Evolutionary conservation across 1,140 invertebrate genomes (phyloP).

Genomic region (Apis mellifera): DNA sequence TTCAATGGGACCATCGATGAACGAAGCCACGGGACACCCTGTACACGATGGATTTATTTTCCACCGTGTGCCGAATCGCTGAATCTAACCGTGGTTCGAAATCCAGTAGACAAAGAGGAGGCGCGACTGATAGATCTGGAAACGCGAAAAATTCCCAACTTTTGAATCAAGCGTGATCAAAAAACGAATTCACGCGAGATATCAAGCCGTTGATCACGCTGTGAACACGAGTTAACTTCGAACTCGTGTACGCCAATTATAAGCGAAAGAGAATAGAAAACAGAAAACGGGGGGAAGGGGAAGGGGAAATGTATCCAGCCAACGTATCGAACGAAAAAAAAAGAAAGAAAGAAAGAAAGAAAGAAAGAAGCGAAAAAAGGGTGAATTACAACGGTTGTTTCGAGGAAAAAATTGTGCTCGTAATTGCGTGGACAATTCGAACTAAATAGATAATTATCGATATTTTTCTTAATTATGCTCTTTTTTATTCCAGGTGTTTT

Average conservation of each 20-base stretch:
- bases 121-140: background rate
- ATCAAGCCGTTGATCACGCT: background rate
- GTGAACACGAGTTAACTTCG: background rate
- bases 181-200: slow-evolving; percentile 10
- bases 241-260: background rate
- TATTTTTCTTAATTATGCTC: background rate
- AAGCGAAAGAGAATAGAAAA: background rate
- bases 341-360: background rate
- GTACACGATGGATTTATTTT: background rate
- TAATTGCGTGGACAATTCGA: no score
- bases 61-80: background rate
- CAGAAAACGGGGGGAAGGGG: background rate
- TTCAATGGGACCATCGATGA: background rate
- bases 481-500: background rate
- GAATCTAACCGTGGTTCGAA: background rate
- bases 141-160: background rate
- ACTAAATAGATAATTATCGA: background rate
- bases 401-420: background rate
- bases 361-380: no score
- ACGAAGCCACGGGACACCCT: background rate
- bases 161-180: background rate
- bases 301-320: background rate
- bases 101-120: background rate
- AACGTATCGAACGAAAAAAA: background rate
- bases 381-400: background rate